Conservation (phyloP, 2,797 vertebrate genomes). For the Sarcoramphus papa region DNA sequence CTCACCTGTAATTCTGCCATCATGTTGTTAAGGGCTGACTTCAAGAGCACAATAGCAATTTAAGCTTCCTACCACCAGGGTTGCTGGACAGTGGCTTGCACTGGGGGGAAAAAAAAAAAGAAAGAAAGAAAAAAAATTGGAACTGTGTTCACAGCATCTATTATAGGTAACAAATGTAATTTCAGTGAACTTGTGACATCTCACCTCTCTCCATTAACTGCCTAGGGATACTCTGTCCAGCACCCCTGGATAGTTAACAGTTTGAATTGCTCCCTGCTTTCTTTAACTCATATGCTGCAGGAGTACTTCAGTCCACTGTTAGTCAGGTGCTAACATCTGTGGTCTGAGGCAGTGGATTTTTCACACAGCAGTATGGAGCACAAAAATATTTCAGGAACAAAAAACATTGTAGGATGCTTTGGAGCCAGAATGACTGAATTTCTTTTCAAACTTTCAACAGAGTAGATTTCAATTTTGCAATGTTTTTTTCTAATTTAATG, state of each 20-base stretch:
- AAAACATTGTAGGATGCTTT: background rate
- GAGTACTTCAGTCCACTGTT: background rate
- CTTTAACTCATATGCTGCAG: background rate
- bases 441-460: background rate
- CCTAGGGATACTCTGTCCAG: background rate
- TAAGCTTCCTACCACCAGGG: background rate
- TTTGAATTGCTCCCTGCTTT: background rate
- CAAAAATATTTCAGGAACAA: background rate
- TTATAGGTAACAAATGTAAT: background rate
- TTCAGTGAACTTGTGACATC: background rate
- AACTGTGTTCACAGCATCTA: background rate
- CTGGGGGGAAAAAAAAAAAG: background rate
- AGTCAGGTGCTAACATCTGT: background rate
- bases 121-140: background rate
- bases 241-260: background rate
- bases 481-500: background rate
- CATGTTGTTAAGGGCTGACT: background rate
- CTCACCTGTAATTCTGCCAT: background rate
- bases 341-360: background rate
- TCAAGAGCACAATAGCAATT: background rate
- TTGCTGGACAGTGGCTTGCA: background rate
- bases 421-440: background rate
- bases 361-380: background rate
- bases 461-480: background rate
- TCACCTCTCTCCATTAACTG: background rate